Evolutionary conservation across 2,888 invertebrate genomes (phyloP).

Genomic region (Automeris io): DNA sequence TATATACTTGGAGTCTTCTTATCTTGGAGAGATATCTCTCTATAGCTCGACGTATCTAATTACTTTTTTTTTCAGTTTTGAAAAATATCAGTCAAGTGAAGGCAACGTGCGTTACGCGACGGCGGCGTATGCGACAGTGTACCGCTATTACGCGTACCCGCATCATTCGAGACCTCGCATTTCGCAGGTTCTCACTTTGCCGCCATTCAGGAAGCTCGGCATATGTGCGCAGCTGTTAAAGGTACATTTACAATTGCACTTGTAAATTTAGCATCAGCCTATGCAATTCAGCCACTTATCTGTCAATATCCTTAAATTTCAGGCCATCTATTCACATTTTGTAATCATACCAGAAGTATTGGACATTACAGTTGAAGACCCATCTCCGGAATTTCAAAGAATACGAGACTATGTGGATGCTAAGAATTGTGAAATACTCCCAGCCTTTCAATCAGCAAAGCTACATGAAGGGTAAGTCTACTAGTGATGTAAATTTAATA

Average conservation of each 20-base stretch:
- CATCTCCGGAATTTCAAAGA: conserved; percentile 92
- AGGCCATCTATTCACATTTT: conserved; percentile 77
- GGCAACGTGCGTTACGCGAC: conserved; percentile 82
- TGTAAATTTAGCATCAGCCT: background rate
- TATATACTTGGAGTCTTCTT: too few relatives aligned
- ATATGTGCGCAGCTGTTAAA: conserved; percentile 87
- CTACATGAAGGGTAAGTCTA: conserved; percentile 79
- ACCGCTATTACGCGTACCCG: conserved; percentile 97
- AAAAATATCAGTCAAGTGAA: conserved; percentile 79
- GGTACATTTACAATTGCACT: conserved; percentile 27
- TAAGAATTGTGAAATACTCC: conserved; percentile 81
- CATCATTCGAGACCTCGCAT: conserved; percentile 91
- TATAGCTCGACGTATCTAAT: too few relatives aligned
- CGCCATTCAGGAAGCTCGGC: conserved; percentile 92
- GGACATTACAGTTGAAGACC: conserved; percentile 92
- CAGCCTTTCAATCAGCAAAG: conserved; percentile 80
- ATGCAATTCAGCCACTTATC: background rate
- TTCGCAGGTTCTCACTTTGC: conserved; percentile 93
- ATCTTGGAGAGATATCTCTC: too few relatives aligned
- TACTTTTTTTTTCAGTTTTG: conserved; percentile 77
- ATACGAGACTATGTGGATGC: conserved; percentile 94
- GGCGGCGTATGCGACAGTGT: conserved; percentile 93
- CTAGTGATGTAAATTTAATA: too few relatives aligned
- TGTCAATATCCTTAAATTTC: conserved; percentile 20
- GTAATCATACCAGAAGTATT: conserved; percentile 69